These are phyloP conservation scores for Eciton burchellii DNA, from an alignment of 1,140 invertebrate species.

Conservation along the genomic window DNA sequence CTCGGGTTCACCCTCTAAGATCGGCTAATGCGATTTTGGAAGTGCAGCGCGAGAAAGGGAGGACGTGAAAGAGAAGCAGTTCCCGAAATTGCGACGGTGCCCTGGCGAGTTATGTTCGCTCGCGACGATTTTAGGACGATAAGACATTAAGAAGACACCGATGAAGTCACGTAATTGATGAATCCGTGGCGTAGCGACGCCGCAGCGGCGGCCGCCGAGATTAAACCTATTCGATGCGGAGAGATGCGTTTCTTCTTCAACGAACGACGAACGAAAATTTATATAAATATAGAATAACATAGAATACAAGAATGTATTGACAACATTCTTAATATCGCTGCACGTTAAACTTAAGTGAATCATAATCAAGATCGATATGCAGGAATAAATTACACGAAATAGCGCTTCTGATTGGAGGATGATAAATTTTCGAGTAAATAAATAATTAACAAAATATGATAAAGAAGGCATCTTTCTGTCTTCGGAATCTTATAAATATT, in stretches of 20 bases:
- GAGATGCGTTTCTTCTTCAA: not conserved
- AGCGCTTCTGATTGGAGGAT: not conserved
- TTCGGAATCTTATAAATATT: too few species aligned
- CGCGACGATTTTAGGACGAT: constrained; percentile 57
- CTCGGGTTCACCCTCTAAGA: constrained; percentile 68
- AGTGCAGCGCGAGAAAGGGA: constrained; percentile 53
- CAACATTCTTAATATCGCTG: not conserved
- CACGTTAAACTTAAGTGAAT: not conserved
- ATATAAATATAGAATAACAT: too few species aligned
- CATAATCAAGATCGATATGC: not conserved
- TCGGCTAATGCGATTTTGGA: constrained; percentile 71
- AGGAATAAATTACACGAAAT: too few species aligned
- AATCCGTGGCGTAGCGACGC: constrained; percentile 45
- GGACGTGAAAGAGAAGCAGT: constrained; percentile 20
- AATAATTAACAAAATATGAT: too few species aligned
- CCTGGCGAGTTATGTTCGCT: constrained; percentile 47
- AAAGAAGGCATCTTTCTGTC: too few species aligned
- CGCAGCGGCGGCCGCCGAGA: constrained; percentile 43
- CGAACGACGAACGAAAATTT: too few species aligned
- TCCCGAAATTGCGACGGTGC: constrained; percentile 64
- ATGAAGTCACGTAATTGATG: constrained; percentile 55
- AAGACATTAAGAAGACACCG: constrained; percentile 58
- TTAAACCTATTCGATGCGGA: constrained; percentile 26
- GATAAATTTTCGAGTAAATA: not conserved
- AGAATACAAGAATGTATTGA: not conserved